phyloP scores from a whole-genome alignment of 2,113 vertebrate species.

The Pteruthius melanotis region DNA sequence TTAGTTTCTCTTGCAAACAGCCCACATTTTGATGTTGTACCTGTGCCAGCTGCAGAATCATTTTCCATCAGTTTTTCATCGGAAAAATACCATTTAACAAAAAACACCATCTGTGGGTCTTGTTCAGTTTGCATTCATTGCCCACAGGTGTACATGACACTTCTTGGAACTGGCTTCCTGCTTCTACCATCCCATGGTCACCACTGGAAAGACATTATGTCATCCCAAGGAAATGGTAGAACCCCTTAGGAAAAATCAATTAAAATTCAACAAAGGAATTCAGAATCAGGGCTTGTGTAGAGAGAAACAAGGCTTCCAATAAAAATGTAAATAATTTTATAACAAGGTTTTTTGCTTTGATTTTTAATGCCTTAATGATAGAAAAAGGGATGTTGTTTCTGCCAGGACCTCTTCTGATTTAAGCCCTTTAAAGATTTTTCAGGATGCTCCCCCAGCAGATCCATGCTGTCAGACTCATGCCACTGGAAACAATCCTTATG shows the following conservation, averaged over 20 bases:
- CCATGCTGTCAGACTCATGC: neutral
- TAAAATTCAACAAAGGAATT: neutral
- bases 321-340: neutral
- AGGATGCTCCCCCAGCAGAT: neutral
- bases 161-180: neutral
- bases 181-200: neutral
- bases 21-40: neutral
- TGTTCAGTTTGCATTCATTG: neutral
- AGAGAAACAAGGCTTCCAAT: neutral
- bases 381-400: conserved; percentile 6
- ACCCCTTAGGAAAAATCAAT: neutral
- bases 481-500: neutral
- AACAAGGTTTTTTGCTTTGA: neutral
- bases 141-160: neutral
- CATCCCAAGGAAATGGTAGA: neutral
- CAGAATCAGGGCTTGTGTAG: neutral
- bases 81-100: neutral
- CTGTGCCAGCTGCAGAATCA: neutral
- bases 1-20: neutral
- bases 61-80: neutral
- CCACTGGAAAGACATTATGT: neutral
- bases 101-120: neutral
- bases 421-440: neutral
- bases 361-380: conserved; percentile 29
- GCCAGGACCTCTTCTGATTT: neutral